Evolutionary conservation across 2,888 invertebrate genomes (phyloP).

Genomic region (Maniola hyperantus): DNA sequence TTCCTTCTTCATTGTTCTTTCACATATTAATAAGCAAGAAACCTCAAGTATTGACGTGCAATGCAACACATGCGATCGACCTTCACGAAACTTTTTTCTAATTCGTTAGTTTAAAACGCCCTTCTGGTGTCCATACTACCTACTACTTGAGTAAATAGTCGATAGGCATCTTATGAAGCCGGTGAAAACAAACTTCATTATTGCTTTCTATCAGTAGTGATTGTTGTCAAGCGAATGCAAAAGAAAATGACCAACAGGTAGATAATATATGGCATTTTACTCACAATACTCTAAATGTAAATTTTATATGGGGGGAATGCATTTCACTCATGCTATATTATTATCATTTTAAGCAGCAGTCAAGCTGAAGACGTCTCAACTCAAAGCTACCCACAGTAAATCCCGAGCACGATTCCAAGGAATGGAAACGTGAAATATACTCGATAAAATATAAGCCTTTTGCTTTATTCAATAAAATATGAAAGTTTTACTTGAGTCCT

Average conservation of each 20-base stretch:
- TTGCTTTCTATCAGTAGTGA: no score
- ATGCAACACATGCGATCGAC: no score
- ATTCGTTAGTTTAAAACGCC: no score
- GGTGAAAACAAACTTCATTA: no score
- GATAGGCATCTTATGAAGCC: no score
- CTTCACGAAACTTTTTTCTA: no score
- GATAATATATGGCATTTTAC: not conserved
- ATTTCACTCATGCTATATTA: constrained; percentile 29
- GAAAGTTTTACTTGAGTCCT: constrained; percentile 11
- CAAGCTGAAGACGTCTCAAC: constrained; percentile 29
- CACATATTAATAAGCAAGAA: no score
- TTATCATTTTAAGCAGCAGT: constrained; percentile 39
- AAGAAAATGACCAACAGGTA: not conserved
- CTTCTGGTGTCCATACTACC: no score
- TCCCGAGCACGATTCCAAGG: constrained; percentile 30
- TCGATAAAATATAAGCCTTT: constrained; percentile 19
- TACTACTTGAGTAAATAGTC: no score
- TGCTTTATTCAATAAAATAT: constrained; percentile 26
- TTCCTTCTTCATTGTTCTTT: no score
- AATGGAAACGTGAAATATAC: constrained; percentile 32
- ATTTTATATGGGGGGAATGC: constrained; percentile 3
- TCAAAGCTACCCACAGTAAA: constrained; percentile 30
- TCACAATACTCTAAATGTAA: not conserved
- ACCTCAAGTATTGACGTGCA: no score
- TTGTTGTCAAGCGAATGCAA: not conserved